A percentile compares a stretch with the other conserved stretches of the same genome.
Conservation (phyloP, 2,888 invertebrate genomes). For the Tetramorium bicarinatum region DNA sequence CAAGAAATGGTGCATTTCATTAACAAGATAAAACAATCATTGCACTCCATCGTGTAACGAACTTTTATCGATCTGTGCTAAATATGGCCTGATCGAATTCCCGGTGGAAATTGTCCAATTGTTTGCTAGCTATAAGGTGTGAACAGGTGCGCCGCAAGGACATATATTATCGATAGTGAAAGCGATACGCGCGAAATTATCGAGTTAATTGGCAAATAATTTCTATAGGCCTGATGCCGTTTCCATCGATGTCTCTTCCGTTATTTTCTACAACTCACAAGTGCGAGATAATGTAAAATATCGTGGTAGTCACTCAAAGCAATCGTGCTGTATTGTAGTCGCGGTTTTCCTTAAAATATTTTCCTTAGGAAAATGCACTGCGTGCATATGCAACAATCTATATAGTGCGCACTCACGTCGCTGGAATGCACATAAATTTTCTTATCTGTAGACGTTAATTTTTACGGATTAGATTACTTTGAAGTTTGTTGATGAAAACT, state of each 20-base stretch:
- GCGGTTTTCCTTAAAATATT: background rate
- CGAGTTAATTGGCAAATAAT: constrained; percentile 36
- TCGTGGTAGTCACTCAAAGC: background rate
- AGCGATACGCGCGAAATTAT: constrained; percentile 53
- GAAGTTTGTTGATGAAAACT: background rate
- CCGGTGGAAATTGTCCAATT: constrained; percentile 45
- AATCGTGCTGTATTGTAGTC: background rate
- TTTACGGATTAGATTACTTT: constrained; percentile 8
- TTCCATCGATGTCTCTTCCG: background rate
- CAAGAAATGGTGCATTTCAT: background rate
- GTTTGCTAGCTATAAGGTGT: constrained; percentile 57
- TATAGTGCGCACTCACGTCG: background rate
- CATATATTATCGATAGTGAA: constrained; percentile 50
- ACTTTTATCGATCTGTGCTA: constrained; percentile 10
- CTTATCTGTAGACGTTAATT: background rate
- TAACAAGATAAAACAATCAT: constrained; percentile 4
- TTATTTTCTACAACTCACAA: background rate
- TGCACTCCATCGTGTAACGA: background rate
- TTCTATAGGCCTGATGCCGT: background rate
- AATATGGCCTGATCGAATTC: constrained; percentile 5
- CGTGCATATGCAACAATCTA: background rate
- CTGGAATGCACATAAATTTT: constrained; percentile 22
- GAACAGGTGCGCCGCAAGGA: constrained; percentile 69
- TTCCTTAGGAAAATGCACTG: background rate
- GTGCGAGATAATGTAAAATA: background rate